These are phyloP conservation scores for Pseudotriccus pelzelni DNA, from an alignment of 2,797 vertebrate genomes.

Conservation along the genomic window DNA sequence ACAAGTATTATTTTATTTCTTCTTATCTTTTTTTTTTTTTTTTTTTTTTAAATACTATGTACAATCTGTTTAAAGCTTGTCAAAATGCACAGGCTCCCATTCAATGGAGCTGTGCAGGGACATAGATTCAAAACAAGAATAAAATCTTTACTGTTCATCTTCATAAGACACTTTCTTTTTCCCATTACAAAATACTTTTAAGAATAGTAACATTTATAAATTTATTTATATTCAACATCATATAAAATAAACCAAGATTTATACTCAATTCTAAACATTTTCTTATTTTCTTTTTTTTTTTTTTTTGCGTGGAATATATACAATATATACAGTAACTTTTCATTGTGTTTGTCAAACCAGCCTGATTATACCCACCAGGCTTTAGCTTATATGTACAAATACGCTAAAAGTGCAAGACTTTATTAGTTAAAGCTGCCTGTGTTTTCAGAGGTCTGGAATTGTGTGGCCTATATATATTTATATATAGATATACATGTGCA, in stretches of 20 bases:
- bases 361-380: constrained; percentile 53
- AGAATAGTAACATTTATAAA: constrained; percentile 74
- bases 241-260: constrained; percentile 74
- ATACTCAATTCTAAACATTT: constrained; percentile 28
- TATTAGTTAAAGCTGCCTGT: constrained; percentile 68
- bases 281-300: not conserved
- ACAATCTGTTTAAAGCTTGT: constrained; percentile 74
- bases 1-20: constrained; percentile 59
- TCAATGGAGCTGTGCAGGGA: constrained; percentile 12
- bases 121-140: constrained; percentile 64
- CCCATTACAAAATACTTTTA: constrained; percentile 73
- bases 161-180: constrained; percentile 68
- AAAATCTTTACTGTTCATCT: constrained; percentile 64
- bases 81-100: not conserved
- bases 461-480: not conserved
- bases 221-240: constrained; percentile 68
- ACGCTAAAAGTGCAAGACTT: constrained; percentile 73
- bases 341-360: constrained; percentile 36
- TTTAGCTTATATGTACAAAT: constrained; percentile 71
- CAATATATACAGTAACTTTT: constrained; percentile 61
- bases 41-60: constrained; percentile 64
- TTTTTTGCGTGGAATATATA: constrained; percentile 42
- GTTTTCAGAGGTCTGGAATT: constrained; percentile 66
- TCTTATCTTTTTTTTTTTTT: constrained; percentile 3
- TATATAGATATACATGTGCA: not conserved